A percentile compares a stretch with the other conserved stretches of the same genome.
These are phyloP conservation scores for Episyrphus balteatus DNA, from an alignment of 1,140 invertebrate species.

Conservation along the genomic window DNA sequence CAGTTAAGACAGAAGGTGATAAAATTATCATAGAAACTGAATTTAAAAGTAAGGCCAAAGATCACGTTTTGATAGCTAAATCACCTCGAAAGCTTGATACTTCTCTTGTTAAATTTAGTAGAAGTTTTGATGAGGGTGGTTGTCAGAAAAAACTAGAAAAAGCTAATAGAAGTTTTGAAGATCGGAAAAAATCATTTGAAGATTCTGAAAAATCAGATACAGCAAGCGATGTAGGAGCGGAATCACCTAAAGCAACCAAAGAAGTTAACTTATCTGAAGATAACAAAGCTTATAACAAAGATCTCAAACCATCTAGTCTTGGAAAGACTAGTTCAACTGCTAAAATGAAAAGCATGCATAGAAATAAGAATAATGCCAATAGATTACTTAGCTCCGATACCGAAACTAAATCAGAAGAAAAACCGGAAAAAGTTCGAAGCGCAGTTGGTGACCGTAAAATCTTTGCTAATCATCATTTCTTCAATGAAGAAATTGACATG, in stretches of 20 bases:
- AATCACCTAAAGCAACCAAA: conserved; percentile 39
- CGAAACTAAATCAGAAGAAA: conserved; percentile 24
- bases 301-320: not conserved
- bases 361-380: too few relatives aligned
- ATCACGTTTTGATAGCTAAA: conserved; percentile 57
- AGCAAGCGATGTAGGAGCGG: conserved; percentile 40
- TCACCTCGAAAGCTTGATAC: conserved; percentile 56
- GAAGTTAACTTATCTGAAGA: not conserved
- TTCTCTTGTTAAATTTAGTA: conserved; percentile 51
- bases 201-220: conserved; percentile 45
- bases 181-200: conserved; percentile 47
- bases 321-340: not conserved
- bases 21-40: conserved; percentile 53
- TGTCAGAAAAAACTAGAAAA: conserved; percentile 41
- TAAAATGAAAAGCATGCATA: not conserved
- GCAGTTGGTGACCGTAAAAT: conserved; percentile 31
- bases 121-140: conserved; percentile 53
- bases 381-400: conserved; percentile 5
- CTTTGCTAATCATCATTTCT: conserved; percentile 32
- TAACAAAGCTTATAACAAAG: not conserved
- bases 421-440: conserved; percentile 16
- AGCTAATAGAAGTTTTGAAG: conserved; percentile 48
- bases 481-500: conserved; percentile 43
- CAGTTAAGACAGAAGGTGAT: conserved; percentile 49
- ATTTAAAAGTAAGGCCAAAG: conserved; percentile 48